Evolutionary conservation across 2,113 vertebrate genomes (phyloP), one percentile per base, ranked within the genome.

Genomic region (Eudyptes chrysolophus): DNA sequence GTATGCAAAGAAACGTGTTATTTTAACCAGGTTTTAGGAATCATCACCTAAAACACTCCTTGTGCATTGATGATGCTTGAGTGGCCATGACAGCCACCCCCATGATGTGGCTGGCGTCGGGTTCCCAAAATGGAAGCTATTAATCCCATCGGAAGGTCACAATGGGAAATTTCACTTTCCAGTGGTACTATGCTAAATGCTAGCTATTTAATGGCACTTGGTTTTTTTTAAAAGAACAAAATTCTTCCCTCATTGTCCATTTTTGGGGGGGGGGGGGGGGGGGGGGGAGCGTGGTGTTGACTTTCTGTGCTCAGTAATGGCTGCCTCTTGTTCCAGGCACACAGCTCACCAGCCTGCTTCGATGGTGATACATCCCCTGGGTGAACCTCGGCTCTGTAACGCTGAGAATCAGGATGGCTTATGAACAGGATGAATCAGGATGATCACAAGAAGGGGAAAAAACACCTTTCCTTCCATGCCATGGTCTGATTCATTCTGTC

Each of bases 281-380:
- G n/a, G n/a, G n/a, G 36, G 20, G 7, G 48, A 16, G 25, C 34
- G 27, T 16, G 7, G 48, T 18, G 40, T 70, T 44, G 61, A 79
- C 42, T 14, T 95, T 44, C 49, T 42, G 68, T 29, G 34, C 52
- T 80, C 44, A 58, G 66, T 77, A 36, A 12, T 2, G 17, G 60
- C 27, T 65, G 69, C 29, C 58, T 68, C 62, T 52, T 20, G 32
- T 38, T 81, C 40, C 21, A 80, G 83, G 52, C 38, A 36, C 2
- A 13, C 22, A 19, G 38, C 48, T 79, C 16, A 15, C 30, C 62
- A 80, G 54, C 60, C 82, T 62, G 60, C 46, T 48, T 17, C 2
- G 6, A 24, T 3, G 9, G 21, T 1, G 1, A 4, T 2, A 6
- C 0, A 1, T 24, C 40, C 51, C 44, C 68, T 20, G 72, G 60